Conservation (phyloP, 2,797 vertebrate genomes). For the Luscinia megarhynchos region DNA sequence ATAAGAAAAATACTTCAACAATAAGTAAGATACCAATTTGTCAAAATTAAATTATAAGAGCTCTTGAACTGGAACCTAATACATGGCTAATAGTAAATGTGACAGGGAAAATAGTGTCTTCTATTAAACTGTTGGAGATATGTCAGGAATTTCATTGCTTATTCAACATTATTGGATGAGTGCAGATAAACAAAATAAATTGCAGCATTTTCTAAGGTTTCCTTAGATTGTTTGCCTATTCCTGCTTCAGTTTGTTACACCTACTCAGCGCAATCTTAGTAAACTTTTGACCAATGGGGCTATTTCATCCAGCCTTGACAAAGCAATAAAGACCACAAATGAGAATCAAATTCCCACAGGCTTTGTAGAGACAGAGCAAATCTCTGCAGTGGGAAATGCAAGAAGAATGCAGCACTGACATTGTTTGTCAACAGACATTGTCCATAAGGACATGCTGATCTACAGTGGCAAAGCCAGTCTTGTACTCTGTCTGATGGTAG, state of each 20-base stretch:
- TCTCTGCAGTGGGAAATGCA: neutral
- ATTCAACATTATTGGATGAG: constrained; percentile 37
- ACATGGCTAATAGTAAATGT: constrained; percentile 34
- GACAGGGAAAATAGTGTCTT: constrained; percentile 47
- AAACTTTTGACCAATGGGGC: neutral
- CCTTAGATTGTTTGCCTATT: neutral
- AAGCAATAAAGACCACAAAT: neutral
- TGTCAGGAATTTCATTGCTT: constrained; percentile 58
- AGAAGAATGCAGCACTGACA: neutral
- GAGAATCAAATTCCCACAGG: neutral
- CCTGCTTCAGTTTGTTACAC: neutral
- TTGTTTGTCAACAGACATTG: neutral
- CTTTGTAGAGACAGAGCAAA: neutral
- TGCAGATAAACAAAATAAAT: constrained; percentile 40
- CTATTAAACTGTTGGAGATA: constrained; percentile 63
- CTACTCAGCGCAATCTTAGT: neutral
- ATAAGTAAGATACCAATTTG: constrained; percentile 57
- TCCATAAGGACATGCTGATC: neutral
- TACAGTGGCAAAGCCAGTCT: neutral
- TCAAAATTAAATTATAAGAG: constrained; percentile 68
- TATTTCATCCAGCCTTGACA: neutral
- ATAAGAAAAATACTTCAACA: constrained; percentile 4
- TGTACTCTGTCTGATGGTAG: neutral
- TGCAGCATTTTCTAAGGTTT: neutral
- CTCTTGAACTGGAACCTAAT: constrained; percentile 58